Base-by-base conservation (phyloP, 2,113 vertebrate species). In the Psilopogon haemacephalus region DNA sequence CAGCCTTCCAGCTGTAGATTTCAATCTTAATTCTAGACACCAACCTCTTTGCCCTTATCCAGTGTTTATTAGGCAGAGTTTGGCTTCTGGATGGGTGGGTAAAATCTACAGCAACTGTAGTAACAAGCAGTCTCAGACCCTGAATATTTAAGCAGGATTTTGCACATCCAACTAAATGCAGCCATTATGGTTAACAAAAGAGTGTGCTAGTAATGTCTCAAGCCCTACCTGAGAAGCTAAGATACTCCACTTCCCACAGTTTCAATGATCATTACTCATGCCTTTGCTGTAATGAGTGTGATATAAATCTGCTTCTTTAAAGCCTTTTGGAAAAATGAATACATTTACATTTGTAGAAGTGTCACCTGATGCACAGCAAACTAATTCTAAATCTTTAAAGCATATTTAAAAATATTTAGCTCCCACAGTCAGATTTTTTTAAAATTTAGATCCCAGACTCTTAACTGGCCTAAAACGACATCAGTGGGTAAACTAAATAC, bases 61-160 rank as follows among this genome's bases (percentile, higher is more conserved):
- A 7, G 63, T 91, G 73, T 91, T 80, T 87, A 93, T 90, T 92
- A 84, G 59, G 38, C 42, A 59, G 63, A 74, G 44, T 74, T 88
- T 79, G 84, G 40, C 75, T 90, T 85, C 77, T 28, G 37, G 73
- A 80, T 76, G 71, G 60, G n/a, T 73, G 37, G 72, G 50, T 79
- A 71, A 89, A 84, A 93, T 60, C 90, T 90, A 77, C 76, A 94
- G 80, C 65, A 94, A 79, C 77, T 81, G 30, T 80, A 85, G 38
- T 38, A 90, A 84, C 24, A 84, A 94, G 79, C 35, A 89, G 88
- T 71, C 54, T 80, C 73, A 81, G 77, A 86, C 23, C 19, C 35
- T 86, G 88, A 91, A 90, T 94, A 83, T 94, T 95, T 88, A 94
- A 95, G 75, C 35, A 83, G 33, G 16, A 32, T 83, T 93, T 90